phyloP scores from a whole-genome alignment of 1,140 invertebrate genomes.

The Caenorhabditis briggsae region DNA sequence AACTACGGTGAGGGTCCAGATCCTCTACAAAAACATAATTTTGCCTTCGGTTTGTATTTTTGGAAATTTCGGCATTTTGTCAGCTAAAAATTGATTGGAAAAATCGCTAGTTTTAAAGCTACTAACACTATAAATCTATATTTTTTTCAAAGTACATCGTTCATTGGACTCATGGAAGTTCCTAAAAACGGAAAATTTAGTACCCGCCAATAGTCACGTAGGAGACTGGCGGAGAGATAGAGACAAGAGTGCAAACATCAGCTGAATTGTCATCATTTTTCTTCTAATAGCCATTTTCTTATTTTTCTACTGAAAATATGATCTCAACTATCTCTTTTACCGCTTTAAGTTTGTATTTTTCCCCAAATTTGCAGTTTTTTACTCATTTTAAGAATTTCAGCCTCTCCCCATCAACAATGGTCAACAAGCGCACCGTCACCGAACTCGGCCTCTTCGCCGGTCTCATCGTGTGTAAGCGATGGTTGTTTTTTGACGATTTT shows the following conservation, averaged over 20 bases:
- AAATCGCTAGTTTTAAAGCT: neutral
- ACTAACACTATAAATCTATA: neutral
- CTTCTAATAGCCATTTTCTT: conserved; percentile 1
- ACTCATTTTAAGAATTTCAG: neutral
- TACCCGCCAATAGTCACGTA: conserved; percentile 38
- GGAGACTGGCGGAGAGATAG: neutral
- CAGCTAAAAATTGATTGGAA: too few relatives aligned
- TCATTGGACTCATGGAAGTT: neutral
- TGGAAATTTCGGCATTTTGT: too few relatives aligned
- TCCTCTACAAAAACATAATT: too few relatives aligned
- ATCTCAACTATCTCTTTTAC: too few relatives aligned
- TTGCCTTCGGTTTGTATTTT: too few relatives aligned
- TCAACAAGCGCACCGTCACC: conserved; percentile 43
- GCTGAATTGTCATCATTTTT: conserved; percentile 52
- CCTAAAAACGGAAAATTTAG: neutral
- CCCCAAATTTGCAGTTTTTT: neutral
- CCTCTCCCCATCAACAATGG: conserved; percentile 20
- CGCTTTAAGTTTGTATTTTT: neutral
- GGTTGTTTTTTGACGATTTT: neutral
- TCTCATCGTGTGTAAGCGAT: conserved; percentile 58
- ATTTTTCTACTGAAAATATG: neutral
- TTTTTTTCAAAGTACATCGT: neutral
- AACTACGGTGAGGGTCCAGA: too few relatives aligned
- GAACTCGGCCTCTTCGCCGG: conserved; percentile 53
- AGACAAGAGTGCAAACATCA: conserved; percentile 20